Conservation (phyloP, 1,140 invertebrate species). For the Calosoma granatense region DNA sequence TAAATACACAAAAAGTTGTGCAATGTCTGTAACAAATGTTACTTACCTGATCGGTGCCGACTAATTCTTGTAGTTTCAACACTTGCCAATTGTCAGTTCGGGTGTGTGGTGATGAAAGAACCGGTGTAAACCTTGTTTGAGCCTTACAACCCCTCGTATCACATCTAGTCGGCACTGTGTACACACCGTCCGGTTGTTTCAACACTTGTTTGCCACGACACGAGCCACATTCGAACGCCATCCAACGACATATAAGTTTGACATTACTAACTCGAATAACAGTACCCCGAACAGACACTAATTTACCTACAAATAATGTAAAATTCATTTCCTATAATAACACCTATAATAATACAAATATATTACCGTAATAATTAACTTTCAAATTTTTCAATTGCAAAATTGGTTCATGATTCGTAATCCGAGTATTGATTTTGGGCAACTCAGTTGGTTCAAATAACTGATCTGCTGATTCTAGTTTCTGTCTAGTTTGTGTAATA, state of each 20-base stretch:
- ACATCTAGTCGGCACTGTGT: slow-evolving; percentile 45
- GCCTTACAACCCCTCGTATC: slow-evolving; percentile 42
- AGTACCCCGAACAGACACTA: slow-evolving; percentile 74
- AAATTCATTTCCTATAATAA: slow-evolving; percentile 3
- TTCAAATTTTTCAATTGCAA: slow-evolving; percentile 63
- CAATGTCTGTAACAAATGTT: slow-evolving; percentile 10
- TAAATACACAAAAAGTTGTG: slow-evolving; percentile 1
- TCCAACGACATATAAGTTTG: slow-evolving; percentile 59
- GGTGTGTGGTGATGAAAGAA: slow-evolving; percentile 56
- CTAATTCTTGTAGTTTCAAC: slow-evolving; percentile 69
- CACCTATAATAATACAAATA: slow-evolving; percentile 6
- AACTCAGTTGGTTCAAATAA: slow-evolving; percentile 29
- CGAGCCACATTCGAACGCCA: slow-evolving; percentile 68
- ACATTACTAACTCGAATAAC: slow-evolving; percentile 73
- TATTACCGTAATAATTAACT: slow-evolving; percentile 64
- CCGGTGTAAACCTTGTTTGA: slow-evolving; percentile 53
- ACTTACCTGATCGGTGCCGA: slow-evolving; percentile 47
- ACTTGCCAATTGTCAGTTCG: slow-evolving; percentile 67
- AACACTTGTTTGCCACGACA: slow-evolving; percentile 56
- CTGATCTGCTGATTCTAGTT: slow-evolving; percentile 15
- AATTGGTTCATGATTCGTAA: slow-evolving; percentile 59
- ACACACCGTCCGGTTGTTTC: slow-evolving; percentile 49
- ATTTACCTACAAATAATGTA: slow-evolving; percentile 51
- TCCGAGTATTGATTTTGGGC: slow-evolving; percentile 47
- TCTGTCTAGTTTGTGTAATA: slow-evolving; percentile 19